phyloP scores from a whole-genome alignment of 2,888 invertebrate species.

The Homarus gammarus region DNA sequence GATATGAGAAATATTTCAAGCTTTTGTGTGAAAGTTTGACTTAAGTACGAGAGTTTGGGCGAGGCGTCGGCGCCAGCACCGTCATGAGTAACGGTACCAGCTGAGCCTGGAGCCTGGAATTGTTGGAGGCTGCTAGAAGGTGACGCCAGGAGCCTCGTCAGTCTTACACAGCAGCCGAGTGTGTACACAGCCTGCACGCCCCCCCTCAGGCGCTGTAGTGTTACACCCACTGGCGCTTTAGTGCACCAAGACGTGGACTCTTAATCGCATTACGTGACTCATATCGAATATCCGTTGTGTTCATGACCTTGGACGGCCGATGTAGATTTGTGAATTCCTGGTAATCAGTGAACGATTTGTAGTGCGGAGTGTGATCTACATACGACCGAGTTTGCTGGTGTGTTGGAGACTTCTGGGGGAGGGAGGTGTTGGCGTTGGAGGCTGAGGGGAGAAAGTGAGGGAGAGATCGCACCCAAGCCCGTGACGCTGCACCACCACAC shows the following conservation, averaged over 20 bases:
- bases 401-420: neutral
- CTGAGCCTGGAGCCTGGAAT: neutral
- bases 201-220: neutral
- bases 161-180: neutral
- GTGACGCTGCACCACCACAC: no score
- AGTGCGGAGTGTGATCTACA: neutral
- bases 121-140: conserved; percentile 10
- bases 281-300: neutral
- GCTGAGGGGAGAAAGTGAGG: neutral
- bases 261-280: neutral
- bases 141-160: neutral
- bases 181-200: neutral
- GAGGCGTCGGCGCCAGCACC: neutral
- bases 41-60: conserved; percentile 23
- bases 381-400: neutral
- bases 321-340: neutral
- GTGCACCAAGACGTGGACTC: neutral
- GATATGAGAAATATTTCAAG: no score
- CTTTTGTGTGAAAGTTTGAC: neutral
- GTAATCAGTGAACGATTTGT: neutral
- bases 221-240: neutral
- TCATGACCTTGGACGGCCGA: neutral
- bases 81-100: conserved; percentile 33
- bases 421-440: neutral
- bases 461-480: no score